Percentiles rank a stretch among this genome's conserved stretches.
phyloP scores from a whole-genome alignment of 2,888 invertebrate genomes.

The Tanytarsus gracilentus region DNA sequence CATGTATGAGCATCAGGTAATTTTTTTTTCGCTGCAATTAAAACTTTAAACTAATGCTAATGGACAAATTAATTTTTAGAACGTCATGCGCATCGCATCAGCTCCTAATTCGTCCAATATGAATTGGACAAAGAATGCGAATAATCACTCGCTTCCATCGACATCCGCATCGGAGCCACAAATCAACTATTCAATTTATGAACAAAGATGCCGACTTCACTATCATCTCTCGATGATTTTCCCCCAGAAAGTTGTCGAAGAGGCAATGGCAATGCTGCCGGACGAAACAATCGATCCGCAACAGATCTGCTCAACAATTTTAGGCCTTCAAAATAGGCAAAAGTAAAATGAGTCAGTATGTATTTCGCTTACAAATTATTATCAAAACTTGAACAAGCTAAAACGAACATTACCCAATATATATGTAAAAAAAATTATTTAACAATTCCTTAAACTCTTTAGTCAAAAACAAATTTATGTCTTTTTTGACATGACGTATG shows the following conservation, averaged over 20 bases:
- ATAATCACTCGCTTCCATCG: constrained; percentile 31
- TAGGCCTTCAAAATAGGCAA: constrained; percentile 47
- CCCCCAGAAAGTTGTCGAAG: constrained; percentile 73
- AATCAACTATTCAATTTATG: constrained; percentile 45
- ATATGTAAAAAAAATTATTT: too few species aligned
- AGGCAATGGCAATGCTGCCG: constrained; percentile 79
- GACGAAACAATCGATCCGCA: constrained; percentile 82
- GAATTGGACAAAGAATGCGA: constrained; percentile 34
- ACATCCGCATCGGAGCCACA: constrained; percentile 53
- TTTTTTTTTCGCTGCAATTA: neutral
- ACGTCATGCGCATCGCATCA: constrained; percentile 64
- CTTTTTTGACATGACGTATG: too few species aligned
- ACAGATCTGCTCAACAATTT: constrained; percentile 77
- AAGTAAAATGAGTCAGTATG: too few species aligned
- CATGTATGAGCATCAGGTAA: constrained; percentile 33
- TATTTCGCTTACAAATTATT: too few species aligned
- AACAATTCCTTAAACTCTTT: too few species aligned
- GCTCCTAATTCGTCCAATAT: constrained; percentile 43
- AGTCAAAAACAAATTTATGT: too few species aligned
- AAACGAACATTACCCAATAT: too few species aligned
- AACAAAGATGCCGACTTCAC: constrained; percentile 67
- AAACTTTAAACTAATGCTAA: neutral
- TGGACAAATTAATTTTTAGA: constrained; percentile 36
- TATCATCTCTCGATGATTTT: constrained; percentile 87
- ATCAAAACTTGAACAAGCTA: too few species aligned